Conservation (phyloP, 2,888 invertebrate genomes). For the Notodonta ziczac region DNA sequence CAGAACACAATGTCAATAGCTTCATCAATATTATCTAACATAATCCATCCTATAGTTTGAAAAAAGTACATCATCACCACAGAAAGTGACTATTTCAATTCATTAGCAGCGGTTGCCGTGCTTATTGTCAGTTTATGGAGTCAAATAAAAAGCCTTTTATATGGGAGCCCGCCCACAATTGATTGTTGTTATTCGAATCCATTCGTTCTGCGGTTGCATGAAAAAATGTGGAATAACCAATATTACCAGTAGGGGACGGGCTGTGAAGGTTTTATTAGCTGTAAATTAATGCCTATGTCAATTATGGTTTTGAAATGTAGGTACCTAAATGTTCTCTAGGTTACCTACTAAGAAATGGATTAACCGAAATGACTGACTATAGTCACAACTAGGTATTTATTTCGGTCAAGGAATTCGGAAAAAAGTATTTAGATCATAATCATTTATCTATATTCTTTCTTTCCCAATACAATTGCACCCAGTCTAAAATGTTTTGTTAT, state of each 20-base stretch:
- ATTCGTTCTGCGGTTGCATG: constrained; percentile 31
- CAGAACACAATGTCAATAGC: too few relatives aligned
- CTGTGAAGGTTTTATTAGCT: constrained; percentile 2
- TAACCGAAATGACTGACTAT: too few relatives aligned
- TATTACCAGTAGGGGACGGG: constrained; percentile 1
- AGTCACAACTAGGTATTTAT: too few relatives aligned
- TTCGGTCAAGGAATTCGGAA: too few relatives aligned
- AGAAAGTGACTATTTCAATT: not conserved
- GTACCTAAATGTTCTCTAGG: too few relatives aligned
- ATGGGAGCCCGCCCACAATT: constrained; percentile 2
- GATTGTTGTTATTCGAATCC: constrained; percentile 18
- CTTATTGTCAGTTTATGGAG: constrained; percentile 2
- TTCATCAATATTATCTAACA: too few relatives aligned
- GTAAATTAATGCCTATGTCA: not conserved
- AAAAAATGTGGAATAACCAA: constrained; percentile 16
- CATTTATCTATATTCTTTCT: too few relatives aligned
- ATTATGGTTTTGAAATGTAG: not conserved
- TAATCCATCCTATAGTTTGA: too few relatives aligned
- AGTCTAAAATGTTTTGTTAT: too few relatives aligned
- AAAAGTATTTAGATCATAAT: too few relatives aligned
- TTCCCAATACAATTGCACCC: too few relatives aligned
- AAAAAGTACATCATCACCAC: not conserved
- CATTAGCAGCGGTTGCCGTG: not conserved
- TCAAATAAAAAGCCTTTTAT: constrained; percentile 3
- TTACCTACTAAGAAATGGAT: too few relatives aligned